A percentile compares a stretch with the other conserved stretches of the same genome.
These are phyloP conservation scores for Ranitomeya variabilis DNA, from an alignment of 2,113 vertebrate species.

Conservation along the genomic window DNA sequence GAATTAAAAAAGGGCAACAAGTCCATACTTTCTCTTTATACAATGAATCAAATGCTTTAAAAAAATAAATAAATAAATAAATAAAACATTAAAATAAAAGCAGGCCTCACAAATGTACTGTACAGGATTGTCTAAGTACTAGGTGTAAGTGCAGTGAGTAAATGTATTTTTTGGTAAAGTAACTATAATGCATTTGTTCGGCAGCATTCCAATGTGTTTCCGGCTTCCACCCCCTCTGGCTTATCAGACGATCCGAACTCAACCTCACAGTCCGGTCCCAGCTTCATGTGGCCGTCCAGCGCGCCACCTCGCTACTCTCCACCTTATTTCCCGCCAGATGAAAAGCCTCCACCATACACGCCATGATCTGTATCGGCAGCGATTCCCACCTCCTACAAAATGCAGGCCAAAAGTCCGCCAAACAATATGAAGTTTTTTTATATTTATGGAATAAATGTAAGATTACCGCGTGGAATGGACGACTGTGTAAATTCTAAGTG, in stretches of 20 bases:
- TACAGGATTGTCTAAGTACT: neutral
- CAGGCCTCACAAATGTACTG: neutral
- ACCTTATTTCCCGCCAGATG: conserved; percentile 91
- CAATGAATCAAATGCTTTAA: too few species aligned
- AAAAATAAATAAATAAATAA: too few species aligned
- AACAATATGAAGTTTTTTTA: conserved; percentile 71
- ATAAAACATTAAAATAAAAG: neutral
- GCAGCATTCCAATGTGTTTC: conserved; percentile 85
- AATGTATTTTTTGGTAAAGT: neutral
- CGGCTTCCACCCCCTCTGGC: conserved; percentile 83
- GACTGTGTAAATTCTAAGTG: conserved; percentile 10
- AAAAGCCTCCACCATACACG: conserved; percentile 96
- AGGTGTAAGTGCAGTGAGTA: neutral
- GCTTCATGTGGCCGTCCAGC: conserved; percentile 91
- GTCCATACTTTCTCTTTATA: too few species aligned
- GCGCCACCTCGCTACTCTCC: conserved; percentile 92
- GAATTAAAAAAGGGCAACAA: too few species aligned
- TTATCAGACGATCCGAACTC: conserved; percentile 85
- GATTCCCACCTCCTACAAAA: neutral
- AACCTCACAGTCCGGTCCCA: conserved; percentile 86
- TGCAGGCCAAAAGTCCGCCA: conserved; percentile 54
- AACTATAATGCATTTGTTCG: conserved; percentile 54
- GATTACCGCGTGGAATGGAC: conserved; percentile 21
- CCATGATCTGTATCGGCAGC: conserved; percentile 72
- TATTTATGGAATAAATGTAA: conserved; percentile 66